Percentiles rank a stretch among this genome's conserved stretches.
Evolutionary conservation across 1,140 invertebrate genomes (phyloP).

Genomic region (Cyclargus thomasi): DNA sequence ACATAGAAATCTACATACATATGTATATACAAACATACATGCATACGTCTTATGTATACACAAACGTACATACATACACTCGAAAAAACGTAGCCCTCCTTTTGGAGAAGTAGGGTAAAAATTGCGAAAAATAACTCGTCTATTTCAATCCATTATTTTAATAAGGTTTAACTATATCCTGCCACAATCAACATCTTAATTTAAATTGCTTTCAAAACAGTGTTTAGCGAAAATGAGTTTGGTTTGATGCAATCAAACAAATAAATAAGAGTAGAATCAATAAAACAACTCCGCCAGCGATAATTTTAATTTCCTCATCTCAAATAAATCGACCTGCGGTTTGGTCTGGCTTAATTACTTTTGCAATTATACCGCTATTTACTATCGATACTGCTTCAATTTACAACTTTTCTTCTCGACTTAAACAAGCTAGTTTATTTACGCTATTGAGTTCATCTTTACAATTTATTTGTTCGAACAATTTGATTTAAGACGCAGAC

Average conservation of each 20-base stretch:
- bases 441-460: background rate
- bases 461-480: background rate
- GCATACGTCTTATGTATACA: too few relatives aligned
- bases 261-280: constrained; percentile 16
- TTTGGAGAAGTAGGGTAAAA: too few relatives aligned
- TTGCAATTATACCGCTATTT: constrained; percentile 13
- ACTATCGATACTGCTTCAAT: background rate
- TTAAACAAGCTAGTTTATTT: background rate
- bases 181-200: background rate
- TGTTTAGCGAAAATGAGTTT: background rate
- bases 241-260: constrained; percentile 15
- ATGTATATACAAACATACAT: too few relatives aligned
- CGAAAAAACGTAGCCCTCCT: too few relatives aligned
- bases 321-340: constrained; percentile 17
- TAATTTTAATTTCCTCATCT: constrained; percentile 22
- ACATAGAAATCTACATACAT: too few relatives aligned
- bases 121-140: too few relatives aligned
- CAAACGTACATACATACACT: too few relatives aligned
- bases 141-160: background rate
- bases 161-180: too few relatives aligned
- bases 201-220: background rate
- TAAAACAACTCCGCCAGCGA: constrained; percentile 12
- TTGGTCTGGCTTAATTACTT: constrained; percentile 18
- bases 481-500: background rate
- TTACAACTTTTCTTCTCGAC: background rate